These are phyloP conservation scores for Vombatus ursinus DNA, from an alignment of 2,113 vertebrate species.

Conservation along the genomic window DNA sequence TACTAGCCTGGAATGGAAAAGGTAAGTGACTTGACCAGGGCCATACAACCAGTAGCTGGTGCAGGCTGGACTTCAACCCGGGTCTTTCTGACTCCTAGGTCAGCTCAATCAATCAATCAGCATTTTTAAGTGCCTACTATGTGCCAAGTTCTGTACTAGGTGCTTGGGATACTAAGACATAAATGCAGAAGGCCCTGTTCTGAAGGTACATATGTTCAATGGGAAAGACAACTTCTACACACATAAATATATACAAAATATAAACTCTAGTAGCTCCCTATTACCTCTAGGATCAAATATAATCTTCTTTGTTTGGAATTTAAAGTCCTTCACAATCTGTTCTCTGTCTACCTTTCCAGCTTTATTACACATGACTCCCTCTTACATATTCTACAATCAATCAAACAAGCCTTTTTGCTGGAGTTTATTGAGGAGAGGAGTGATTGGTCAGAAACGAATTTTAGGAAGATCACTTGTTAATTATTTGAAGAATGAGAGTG, in stretches of 20 bases:
- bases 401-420: neutral
- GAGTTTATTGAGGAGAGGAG: neutral
- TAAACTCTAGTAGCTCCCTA: neutral
- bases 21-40: neutral
- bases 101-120: neutral
- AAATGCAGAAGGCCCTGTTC: neutral
- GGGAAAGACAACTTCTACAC: neutral
- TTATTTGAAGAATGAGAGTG: neutral
- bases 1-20: neutral
- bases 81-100: neutral
- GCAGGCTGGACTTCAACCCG: neutral
- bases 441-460: neutral
- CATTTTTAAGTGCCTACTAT: neutral
- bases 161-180: neutral
- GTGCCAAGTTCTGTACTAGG: neutral
- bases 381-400: neutral
- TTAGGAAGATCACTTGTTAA: neutral
- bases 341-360: neutral
- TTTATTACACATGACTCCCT: neutral
- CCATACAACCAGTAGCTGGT: neutral
- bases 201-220: neutral
- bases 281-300: neutral
- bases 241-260: neutral
- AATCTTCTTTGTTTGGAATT: neutral
- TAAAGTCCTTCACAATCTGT: neutral